These are phyloP conservation scores for Himalopsyche tibetana DNA, from an alignment of 2,888 invertebrate genomes.

Conservation along the genomic window DNA sequence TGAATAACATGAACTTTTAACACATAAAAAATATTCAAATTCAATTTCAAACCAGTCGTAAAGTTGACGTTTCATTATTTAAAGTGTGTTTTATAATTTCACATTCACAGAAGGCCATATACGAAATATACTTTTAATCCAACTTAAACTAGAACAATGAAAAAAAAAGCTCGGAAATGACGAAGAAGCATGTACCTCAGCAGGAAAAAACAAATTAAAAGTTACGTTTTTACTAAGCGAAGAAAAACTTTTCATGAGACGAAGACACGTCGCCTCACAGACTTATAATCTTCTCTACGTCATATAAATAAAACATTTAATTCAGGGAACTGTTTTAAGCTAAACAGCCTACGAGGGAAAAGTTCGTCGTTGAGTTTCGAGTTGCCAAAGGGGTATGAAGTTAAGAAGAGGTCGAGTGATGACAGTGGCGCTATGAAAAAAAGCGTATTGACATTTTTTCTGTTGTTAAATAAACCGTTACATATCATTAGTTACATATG, in stretches of 20 bases:
- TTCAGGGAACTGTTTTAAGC: constrained; percentile 28
- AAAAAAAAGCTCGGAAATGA: constrained; percentile 1
- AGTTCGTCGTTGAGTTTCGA: constrained; percentile 26
- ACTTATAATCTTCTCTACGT: constrained; percentile 28
- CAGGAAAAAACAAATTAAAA: constrained; percentile 31
- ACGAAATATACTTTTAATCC: background rate
- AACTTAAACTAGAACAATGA: background rate
- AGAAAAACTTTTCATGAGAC: constrained; percentile 16
- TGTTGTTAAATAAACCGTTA: too few relatives aligned
- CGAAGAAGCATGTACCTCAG: constrained; percentile 9
- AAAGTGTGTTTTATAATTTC: too few relatives aligned
- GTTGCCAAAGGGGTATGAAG: constrained; percentile 7
- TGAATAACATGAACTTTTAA: too few relatives aligned
- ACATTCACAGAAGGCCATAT: too few relatives aligned
- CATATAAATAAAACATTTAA: constrained; percentile 46
- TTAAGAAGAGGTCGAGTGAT: background rate
- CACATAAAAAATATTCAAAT: too few relatives aligned
- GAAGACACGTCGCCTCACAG: constrained; percentile 30
- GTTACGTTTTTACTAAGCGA: constrained; percentile 31
- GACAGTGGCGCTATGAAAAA: constrained; percentile 11
- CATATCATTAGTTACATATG: too few relatives aligned
- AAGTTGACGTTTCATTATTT: too few relatives aligned
- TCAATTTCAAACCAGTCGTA: too few relatives aligned
- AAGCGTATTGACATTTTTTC: background rate
- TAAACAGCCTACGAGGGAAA: constrained; percentile 41